Base-by-base conservation (phyloP, 2,797 vertebrate species). In the Champsocephalus esox region DNA sequence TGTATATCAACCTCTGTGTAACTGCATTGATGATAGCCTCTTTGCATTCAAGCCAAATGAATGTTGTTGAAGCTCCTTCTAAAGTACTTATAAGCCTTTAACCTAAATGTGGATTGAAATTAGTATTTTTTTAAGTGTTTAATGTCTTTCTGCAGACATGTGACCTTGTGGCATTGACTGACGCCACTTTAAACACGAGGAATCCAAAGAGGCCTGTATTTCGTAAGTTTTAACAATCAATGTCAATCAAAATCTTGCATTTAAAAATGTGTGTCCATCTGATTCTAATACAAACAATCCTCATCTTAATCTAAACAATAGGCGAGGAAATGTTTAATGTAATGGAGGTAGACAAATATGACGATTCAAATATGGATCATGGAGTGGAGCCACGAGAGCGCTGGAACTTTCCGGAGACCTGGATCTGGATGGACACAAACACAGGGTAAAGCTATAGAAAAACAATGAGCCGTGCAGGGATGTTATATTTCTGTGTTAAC, bases 371-470 rank as follows among this genome's bases (percentile, higher is more conserved):
- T 0, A 6, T 2, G n/a, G 43, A 69, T n/a, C 19, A 55, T 14
- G 1, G 21, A 3, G 24, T 8, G 17, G 75, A 85, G 28, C 80
- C 73, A 14, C 90, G 59, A 12, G 87, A 94, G 70, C 93, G 96
- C 64, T 92, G 85, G 19, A 72, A 94, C 88, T 98, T 98, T 84
- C 96, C 96, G 43, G 97, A 98, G 89, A 97, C 97, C 5, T 98
- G 97, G 97, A 92, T 98, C 62, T 99, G 97, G 97, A 79, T 93
- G 0, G 95, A 97, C 57, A 67, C 70, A 41, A 81, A 92, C 66
- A 94, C 82, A 9, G 88, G 96, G 97, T 99, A 55, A 84, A n/a
- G 44, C 2, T 9, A 13, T 4, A 41, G 13, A 60, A 34, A 66
- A 7, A 10, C 9, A 28, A 28, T 4, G 28, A 28, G 28, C 34